These are phyloP conservation scores for Burhinus oedicnemus DNA, from an alignment of 2,113 vertebrate genomes.

Conservation along the genomic window DNA sequence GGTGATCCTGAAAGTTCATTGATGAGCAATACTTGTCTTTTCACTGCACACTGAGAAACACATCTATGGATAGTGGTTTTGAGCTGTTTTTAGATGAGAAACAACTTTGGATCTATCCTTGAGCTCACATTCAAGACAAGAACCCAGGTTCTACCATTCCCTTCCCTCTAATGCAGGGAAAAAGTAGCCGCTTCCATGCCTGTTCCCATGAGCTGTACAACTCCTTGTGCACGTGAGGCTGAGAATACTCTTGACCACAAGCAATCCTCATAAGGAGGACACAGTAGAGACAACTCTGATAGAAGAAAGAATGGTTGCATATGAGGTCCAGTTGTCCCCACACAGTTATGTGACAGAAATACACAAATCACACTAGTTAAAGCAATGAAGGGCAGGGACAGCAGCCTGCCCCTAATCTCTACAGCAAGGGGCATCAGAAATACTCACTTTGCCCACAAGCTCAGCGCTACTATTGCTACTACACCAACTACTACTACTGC, in stretches of 20 bases:
- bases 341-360: not conserved
- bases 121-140: not conserved
- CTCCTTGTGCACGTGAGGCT: not conserved
- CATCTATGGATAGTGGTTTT: not conserved
- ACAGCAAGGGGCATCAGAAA: not conserved
- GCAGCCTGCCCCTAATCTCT: not conserved
- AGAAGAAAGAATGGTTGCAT: not conserved
- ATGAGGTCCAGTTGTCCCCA: not conserved
- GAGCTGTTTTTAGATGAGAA: not conserved
- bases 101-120: not conserved
- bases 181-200: not conserved
- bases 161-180: not conserved
- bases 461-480: not conserved
- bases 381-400: not conserved
- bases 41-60: not conserved
- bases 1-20: not conserved
- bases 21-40: not conserved
- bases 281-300: not conserved
- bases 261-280: not conserved
- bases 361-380: not conserved
- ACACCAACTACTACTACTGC: not conserved
- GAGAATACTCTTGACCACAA: not conserved
- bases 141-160: not conserved
- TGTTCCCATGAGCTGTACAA: not conserved
- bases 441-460: not conserved